phyloP scores from a whole-genome alignment of 1,140 invertebrate genomes.

The Drosophila orosa region DNA sequence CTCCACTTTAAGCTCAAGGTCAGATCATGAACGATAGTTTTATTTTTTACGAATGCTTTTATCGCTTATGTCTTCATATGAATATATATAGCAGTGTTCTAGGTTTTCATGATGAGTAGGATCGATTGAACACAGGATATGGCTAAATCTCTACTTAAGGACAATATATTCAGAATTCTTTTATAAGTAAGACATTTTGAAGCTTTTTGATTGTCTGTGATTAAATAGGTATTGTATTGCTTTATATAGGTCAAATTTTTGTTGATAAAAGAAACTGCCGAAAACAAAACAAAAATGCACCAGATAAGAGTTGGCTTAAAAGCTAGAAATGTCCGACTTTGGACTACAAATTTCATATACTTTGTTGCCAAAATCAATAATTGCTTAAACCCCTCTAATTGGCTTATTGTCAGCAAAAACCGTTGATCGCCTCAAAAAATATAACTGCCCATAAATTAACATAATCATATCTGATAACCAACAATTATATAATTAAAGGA shows the following conservation, averaged over 20 bases:
- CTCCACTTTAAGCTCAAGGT: background rate
- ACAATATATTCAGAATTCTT: too few species aligned
- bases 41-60: background rate
- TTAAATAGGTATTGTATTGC: background rate
- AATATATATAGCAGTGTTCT: background rate
- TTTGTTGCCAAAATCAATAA: background rate
- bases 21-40: background rate
- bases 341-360: background rate
- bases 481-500: slow-evolving; percentile 8
- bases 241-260: slow-evolving; percentile 24
- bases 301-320: slow-evolving; percentile 10
- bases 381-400: too few species aligned
- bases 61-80: background rate
- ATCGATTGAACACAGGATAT: too few species aligned
- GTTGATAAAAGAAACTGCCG: slow-evolving; percentile 5
- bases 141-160: too few species aligned
- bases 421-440: background rate
- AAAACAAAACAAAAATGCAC: background rate
- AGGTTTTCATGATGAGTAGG: too few species aligned
- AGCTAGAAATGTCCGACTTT: background rate
- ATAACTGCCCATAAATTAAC: slow-evolving; percentile 1
- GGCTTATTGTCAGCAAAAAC: background rate
- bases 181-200: too few species aligned
- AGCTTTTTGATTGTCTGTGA: background rate
- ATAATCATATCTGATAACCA: background rate